These are phyloP conservation scores for Spilarctia lutea DNA, from an alignment of 2,888 invertebrate genomes.

Conservation along the genomic window DNA sequence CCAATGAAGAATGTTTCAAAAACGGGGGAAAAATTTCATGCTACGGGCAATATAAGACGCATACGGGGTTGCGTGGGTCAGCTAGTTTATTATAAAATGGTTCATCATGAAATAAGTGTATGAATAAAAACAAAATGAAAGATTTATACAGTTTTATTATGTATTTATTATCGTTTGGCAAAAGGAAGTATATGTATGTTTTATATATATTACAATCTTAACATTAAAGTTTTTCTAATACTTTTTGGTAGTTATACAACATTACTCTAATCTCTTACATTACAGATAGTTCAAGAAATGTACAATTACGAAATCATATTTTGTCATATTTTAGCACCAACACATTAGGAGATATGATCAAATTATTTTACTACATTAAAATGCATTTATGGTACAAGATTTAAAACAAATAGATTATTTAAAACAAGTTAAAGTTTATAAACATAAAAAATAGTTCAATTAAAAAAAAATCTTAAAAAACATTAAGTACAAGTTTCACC, in stretches of 20 bases:
- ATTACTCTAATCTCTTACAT: conserved; percentile 56
- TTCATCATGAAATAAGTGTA: background rate
- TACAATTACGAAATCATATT: conserved; percentile 55
- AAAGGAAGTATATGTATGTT: conserved; percentile 74
- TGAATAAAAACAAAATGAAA: conserved; percentile 31
- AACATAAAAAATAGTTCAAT: background rate
- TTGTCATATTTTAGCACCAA: conserved; percentile 76
- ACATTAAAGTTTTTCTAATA: conserved; percentile 72
- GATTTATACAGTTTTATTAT: conserved; percentile 77
- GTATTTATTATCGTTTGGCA: conserved; percentile 81
- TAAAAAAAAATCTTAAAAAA: background rate
- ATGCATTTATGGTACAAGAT: conserved; percentile 19
- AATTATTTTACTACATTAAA: conserved; percentile 37
- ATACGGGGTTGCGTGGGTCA: too few species aligned
- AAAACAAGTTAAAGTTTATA: background rate
- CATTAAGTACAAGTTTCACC: background rate
- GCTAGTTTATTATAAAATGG: too few species aligned
- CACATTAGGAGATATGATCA: conserved; percentile 70
- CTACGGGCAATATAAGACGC: too few species aligned
- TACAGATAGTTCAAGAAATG: conserved; percentile 45
- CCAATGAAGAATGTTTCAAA: too few species aligned
- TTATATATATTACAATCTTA: conserved; percentile 66
- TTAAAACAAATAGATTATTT: background rate
- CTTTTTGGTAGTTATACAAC: conserved; percentile 82
- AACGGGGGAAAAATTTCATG: too few species aligned